Conservation (phyloP, 2,113 vertebrate genomes). For the Pelmatolapia mariae region DNA sequence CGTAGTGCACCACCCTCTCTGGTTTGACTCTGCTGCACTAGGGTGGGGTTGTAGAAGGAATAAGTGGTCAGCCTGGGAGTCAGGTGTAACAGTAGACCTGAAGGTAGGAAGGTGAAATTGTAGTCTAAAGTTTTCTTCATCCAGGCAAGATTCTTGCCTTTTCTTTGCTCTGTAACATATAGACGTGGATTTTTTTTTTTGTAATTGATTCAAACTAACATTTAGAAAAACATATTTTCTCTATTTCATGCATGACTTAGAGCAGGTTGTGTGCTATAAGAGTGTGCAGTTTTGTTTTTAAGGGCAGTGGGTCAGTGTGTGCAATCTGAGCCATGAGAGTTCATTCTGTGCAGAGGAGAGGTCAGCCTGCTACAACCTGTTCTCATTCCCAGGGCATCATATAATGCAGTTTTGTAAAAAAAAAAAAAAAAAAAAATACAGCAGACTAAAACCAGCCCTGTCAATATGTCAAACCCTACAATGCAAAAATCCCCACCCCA, state of each 20-base stretch:
- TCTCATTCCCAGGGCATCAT: background rate
- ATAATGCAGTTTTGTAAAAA: background rate
- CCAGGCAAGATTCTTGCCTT: background rate
- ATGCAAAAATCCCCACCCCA: background rate
- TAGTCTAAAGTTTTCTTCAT: background rate
- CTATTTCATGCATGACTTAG: background rate
- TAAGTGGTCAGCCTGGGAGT: background rate
- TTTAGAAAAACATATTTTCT: rapidly evolving
- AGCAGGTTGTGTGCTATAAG: background rate
- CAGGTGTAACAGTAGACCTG: background rate
- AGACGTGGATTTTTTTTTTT: rapidly evolving
- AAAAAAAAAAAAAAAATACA: background rate
- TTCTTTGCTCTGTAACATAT: background rate
- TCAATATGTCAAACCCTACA: background rate
- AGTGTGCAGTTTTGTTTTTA: background rate
- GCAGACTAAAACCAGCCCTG: background rate
- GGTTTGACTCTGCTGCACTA: background rate
- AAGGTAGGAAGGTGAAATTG: background rate
- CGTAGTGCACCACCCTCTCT: background rate
- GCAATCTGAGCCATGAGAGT: background rate
- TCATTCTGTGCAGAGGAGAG: background rate
- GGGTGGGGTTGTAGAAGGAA: background rate
- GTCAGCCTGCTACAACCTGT: background rate
- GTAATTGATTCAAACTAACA: background rate
- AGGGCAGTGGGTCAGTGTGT: background rate